phyloP scores from a whole-genome alignment of 2,888 invertebrate genomes.

The Corbicula japonica region DNA sequence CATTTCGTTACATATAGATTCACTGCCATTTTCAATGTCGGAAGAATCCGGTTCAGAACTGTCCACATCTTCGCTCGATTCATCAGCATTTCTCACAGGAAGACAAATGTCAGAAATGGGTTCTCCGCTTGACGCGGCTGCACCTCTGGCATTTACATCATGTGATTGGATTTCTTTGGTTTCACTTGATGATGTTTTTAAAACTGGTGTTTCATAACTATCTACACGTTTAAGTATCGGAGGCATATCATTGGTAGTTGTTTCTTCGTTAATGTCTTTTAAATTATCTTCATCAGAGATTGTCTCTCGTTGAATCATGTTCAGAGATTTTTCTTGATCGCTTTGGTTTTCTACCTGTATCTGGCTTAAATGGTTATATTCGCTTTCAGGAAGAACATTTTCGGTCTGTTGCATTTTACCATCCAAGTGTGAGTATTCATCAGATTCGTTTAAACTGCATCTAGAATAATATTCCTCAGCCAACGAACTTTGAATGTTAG shows the following conservation, averaged over 20 bases:
- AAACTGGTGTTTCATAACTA: not conserved
- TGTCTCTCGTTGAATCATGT: not conserved
- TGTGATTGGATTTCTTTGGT: no score
- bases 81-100: no score
- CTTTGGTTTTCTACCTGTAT: not conserved
- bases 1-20: no score
- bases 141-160: no score
- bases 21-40: no score
- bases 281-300: not conserved
- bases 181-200: not conserved
- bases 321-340: not conserved
- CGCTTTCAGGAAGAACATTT: no score
- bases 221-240: not conserved
- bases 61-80: no score
- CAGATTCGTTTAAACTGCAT: not conserved
- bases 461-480: not conserved
- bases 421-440: conserved; percentile 2
- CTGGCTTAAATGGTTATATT: not conserved
- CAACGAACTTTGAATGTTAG: not conserved
- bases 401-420: not conserved
- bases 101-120: no score
- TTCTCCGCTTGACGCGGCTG: no score
- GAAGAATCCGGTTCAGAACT: no score
- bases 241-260: not conserved
- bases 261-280: not conserved